Conservation (phyloP, 92 coral and sea anemone genomes). For the Palythoa heliodiscus region DNA sequence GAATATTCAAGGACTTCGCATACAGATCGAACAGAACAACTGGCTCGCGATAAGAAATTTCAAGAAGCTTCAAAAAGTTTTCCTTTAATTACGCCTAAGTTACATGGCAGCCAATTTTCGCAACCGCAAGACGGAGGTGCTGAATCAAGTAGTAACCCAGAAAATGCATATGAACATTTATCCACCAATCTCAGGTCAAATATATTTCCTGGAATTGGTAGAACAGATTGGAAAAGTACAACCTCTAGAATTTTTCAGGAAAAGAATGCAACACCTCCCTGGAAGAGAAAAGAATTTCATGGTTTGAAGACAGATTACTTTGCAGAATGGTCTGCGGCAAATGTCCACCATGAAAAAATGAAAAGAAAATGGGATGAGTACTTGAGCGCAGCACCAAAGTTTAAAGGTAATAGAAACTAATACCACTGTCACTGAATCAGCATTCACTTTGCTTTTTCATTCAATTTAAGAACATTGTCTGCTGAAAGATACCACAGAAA, state of each 20-base stretch:
- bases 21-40: not conserved
- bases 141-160: not conserved
- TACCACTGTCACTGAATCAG: not conserved
- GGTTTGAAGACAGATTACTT: slow-evolving; percentile 86
- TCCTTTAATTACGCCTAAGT: slow-evolving; percentile 5
- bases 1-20: slow-evolving; percentile 31
- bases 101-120: slow-evolving; percentile 13
- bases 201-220: slow-evolving; percentile 93
- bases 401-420: slow-evolving; percentile 69
- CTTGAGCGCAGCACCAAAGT: slow-evolving; percentile 71
- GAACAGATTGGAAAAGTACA: slow-evolving; percentile 82
- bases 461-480: too few species aligned
- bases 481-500: too few species aligned
- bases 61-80: slow-evolving; percentile 29
- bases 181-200: slow-evolving; percentile 84
- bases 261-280: slow-evolving; percentile 59
- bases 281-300: slow-evolving; percentile 71
- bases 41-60: slow-evolving; percentile 15
- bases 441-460: not conserved
- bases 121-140: not conserved
- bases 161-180: slow-evolving; percentile 61
- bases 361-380: slow-evolving; percentile 92
- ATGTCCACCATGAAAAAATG: slow-evolving; percentile 92
- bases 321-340: slow-evolving; percentile 95
- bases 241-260: slow-evolving; percentile 66